phyloP scores from a whole-genome alignment of 2,888 invertebrate genomes.

The Unio delphinus region DNA sequence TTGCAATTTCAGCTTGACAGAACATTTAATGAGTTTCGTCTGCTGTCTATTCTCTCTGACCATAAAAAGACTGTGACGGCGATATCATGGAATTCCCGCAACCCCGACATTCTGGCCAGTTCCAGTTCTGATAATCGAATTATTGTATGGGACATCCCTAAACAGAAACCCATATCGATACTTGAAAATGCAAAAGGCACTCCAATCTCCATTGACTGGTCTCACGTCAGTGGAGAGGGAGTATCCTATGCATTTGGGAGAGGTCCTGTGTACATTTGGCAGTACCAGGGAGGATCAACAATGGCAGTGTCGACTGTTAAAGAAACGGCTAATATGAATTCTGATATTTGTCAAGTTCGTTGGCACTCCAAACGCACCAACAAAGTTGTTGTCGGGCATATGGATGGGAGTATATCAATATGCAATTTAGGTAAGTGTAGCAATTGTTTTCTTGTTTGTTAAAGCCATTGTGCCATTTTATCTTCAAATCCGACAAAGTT shows the following conservation, averaged over 20 bases:
- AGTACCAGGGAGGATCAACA: slow-evolving; percentile 36
- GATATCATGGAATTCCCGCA: slow-evolving; percentile 69
- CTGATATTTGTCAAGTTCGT: slow-evolving; percentile 58
- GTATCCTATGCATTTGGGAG: slow-evolving; percentile 56
- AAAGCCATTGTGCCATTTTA: no score
- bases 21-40: slow-evolving; percentile 67
- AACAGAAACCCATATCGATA: slow-evolving; percentile 63
- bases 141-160: slow-evolving; percentile 69
- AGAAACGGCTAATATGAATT: slow-evolving; percentile 56
- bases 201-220: slow-evolving; percentile 68
- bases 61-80: slow-evolving; percentile 72
- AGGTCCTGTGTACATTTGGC: slow-evolving; percentile 69
- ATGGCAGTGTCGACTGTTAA: slow-evolving; percentile 38
- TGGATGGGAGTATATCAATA: slow-evolving; percentile 69
- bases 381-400: slow-evolving; percentile 68
- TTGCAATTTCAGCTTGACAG: slow-evolving; percentile 59
- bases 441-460: no score
- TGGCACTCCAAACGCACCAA: slow-evolving; percentile 67
- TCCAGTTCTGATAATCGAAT: slow-evolving; percentile 66
- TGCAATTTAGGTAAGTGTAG: slow-evolving; percentile 56
- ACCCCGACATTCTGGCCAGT: slow-evolving; percentile 69
- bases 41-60: slow-evolving; percentile 72
- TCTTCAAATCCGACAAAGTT: no score
- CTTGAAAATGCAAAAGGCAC: slow-evolving; percentile 53
- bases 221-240: slow-evolving; percentile 47